Evolutionary conservation across 2,113 vertebrate species (phyloP).

Genomic region (Centrocercus urophasianus): DNA sequence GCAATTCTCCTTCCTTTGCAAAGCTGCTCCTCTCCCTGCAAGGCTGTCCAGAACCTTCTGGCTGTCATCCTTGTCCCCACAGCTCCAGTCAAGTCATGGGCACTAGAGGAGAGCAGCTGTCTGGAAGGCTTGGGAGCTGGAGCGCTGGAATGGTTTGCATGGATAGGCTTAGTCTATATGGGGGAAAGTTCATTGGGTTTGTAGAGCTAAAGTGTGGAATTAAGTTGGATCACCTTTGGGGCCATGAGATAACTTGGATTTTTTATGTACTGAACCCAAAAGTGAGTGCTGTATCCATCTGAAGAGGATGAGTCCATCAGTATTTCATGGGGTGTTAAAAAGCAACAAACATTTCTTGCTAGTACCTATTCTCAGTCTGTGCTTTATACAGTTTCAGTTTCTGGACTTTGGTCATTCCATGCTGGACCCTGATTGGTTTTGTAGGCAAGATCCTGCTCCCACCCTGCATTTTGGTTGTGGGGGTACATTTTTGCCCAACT

Average conservation of each 20-base stretch:
- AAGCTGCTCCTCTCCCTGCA: not conserved
- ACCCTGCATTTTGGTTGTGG: not conserved
- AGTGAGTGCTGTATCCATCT: accelerated
- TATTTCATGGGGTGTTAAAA: not conserved
- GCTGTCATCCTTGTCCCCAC: not conserved
- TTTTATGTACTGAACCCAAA: not conserved
- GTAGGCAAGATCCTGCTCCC: not conserved
- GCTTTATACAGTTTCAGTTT: not conserved
- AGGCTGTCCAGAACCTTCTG: accelerated
- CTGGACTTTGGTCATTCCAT: not conserved
- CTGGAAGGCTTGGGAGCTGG: accelerated
- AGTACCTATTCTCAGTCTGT: not conserved
- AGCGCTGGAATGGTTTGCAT: accelerated
- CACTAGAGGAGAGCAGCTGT: not conserved
- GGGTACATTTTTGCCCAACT: not conserved
- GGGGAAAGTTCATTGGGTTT: not conserved
- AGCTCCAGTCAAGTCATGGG: accelerated
- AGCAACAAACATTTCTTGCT: not conserved
- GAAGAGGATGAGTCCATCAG: accelerated
- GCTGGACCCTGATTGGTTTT: not conserved
- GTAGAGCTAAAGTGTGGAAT: not conserved
- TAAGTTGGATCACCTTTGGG: not conserved
- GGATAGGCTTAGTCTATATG: not conserved
- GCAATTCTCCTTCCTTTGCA: not conserved
- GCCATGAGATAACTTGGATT: not conserved